Conservation (phyloP, 2,113 vertebrate genomes). For the Seriola dumerili region DNA sequence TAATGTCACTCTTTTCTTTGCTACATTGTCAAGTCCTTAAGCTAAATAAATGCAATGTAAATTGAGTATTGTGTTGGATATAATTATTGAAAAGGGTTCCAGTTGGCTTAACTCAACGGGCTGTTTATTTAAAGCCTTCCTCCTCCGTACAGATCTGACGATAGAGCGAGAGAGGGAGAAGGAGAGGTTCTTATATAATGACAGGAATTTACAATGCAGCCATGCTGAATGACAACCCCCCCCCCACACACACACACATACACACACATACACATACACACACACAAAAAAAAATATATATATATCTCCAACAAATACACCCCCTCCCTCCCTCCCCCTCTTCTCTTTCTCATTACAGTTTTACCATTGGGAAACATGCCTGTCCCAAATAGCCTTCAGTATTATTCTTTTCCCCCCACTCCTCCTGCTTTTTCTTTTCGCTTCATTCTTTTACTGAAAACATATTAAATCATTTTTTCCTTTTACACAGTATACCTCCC, state of each 20-base stretch:
- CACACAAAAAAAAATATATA: not conserved
- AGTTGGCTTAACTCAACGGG: constrained; percentile 70
- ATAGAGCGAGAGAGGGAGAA: constrained; percentile 60
- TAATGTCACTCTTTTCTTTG: constrained; percentile 74
- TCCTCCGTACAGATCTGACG: constrained; percentile 71
- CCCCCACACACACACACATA: too few species aligned
- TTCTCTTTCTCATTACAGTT: constrained; percentile 64
- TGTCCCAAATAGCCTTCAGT: constrained; percentile 71
- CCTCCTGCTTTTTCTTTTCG: constrained; percentile 10
- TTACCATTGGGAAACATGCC: constrained; percentile 69
- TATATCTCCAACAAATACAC: constrained; percentile 44
- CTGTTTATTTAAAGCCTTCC: constrained; percentile 77
- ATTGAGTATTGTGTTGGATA: constrained; percentile 73
- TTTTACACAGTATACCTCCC: constrained; percentile 51
- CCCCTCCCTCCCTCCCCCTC: constrained; percentile 18
- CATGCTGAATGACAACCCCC: constrained; percentile 63
- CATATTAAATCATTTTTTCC: constrained; percentile 78
- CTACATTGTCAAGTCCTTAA: constrained; percentile 72
- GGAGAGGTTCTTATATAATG: constrained; percentile 78
- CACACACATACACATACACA: too few species aligned
- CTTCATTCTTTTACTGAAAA: constrained; percentile 68
- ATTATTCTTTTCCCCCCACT: constrained; percentile 42
- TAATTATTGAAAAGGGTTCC: constrained; percentile 77
- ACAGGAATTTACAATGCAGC: constrained; percentile 77
- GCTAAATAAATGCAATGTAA: constrained; percentile 78